Percentiles rank a stretch among this genome's conserved stretches.
These are phyloP conservation scores for Osmoderma eremita DNA, from an alignment of 2,888 invertebrate genomes.

Conservation along the genomic window DNA sequence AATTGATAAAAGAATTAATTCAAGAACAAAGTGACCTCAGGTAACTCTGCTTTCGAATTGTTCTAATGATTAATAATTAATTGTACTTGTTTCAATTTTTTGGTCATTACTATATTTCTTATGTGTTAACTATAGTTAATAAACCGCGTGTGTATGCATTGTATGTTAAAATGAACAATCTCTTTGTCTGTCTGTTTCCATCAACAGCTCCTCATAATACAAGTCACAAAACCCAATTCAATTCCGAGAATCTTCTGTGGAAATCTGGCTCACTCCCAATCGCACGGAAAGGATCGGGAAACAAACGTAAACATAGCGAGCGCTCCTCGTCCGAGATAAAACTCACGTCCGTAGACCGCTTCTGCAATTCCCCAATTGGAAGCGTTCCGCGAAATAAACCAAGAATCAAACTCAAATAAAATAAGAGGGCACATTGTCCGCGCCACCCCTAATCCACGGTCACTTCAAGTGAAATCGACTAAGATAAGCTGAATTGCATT, in stretches of 20 bases:
- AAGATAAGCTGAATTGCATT: conserved; percentile 46
- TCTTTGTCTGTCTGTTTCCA: too few species aligned
- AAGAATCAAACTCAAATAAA: conserved; percentile 50
- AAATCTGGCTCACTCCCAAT: conserved; percentile 12
- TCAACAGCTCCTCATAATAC: not conserved
- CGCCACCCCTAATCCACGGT: conserved; percentile 48
- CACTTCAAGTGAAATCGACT: conserved; percentile 50
- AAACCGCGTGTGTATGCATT: too few species aligned
- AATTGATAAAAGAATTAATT: too few species aligned
- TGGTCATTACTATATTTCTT: too few species aligned
- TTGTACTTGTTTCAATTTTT: too few species aligned
- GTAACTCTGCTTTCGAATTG: too few species aligned
- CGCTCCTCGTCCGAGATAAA: conserved; percentile 27
- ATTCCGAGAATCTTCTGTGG: conserved; percentile 9
- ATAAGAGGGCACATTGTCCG: conserved; percentile 43
- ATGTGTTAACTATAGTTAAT: too few species aligned
- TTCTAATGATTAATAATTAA: too few species aligned
- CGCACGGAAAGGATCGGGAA: conserved; percentile 3
- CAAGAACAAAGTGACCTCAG: too few species aligned
- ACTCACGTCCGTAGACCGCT: conserved; percentile 30
- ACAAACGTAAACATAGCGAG: conserved; percentile 18
- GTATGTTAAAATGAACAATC: too few species aligned
- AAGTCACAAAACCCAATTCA: conserved; percentile 15
- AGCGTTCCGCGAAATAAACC: conserved; percentile 50
- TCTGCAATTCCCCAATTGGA: conserved; percentile 41